Percentiles rank a stretch among this genome's conserved stretches.
Conservation (phyloP, 2,113 vertebrate species). For the Myiopsitta monachus region DNA sequence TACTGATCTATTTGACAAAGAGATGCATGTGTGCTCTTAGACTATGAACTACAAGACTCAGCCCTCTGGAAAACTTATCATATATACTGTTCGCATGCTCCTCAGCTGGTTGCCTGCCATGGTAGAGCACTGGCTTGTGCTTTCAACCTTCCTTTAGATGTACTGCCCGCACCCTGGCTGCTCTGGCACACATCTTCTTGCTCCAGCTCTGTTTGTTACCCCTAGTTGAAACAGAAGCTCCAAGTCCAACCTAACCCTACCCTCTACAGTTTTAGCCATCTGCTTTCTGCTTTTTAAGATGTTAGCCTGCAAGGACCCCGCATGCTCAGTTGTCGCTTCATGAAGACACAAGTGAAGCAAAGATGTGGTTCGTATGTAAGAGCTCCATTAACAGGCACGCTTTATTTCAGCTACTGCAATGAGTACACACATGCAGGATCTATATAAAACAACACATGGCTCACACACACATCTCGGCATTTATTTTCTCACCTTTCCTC, state of each 20-base stretch:
- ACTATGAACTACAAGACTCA: constrained; percentile 10
- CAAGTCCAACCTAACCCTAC: neutral
- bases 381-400: neutral
- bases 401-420: neutral
- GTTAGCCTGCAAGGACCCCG: neutral
- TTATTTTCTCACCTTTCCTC: neutral
- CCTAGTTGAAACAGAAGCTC: neutral
- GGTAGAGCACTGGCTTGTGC: neutral
- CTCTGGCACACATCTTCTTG: neutral
- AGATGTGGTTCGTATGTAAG: neutral
- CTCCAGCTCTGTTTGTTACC: neutral
- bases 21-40: neutral
- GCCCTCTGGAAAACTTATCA: neutral
- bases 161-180: neutral
- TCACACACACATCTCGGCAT: neutral
- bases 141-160: neutral
- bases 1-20: constrained; percentile 36
- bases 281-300: neutral
- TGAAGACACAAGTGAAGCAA: neutral
- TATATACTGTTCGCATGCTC: neutral
- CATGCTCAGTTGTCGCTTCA: neutral
- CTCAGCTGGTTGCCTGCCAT: neutral
- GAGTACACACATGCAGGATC: rapidly evolving
- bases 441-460: neutral
- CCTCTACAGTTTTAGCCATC: neutral